Conservation (phyloP, 2,888 invertebrate genomes). For the Habrosyne pyritoides region DNA sequence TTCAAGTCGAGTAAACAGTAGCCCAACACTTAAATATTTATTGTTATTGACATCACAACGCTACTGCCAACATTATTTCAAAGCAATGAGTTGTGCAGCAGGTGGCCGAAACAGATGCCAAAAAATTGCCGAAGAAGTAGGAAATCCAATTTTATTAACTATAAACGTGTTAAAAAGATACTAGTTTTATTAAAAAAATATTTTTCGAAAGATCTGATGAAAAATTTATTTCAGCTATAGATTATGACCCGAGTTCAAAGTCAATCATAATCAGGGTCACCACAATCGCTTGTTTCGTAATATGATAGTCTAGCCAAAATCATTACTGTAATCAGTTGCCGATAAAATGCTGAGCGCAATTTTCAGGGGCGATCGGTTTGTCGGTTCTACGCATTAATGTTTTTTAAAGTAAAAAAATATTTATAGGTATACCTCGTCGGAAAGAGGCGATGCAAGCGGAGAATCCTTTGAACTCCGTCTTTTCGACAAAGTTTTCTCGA, state of each 20-base stretch:
- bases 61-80: slow-evolving; percentile 11
- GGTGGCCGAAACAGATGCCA: slow-evolving; percentile 19
- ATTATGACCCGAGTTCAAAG: not conserved
- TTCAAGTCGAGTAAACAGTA: not conserved
- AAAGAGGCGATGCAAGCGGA: slow-evolving; percentile 42
- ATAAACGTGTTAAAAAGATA: too few species aligned
- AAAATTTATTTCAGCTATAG: not conserved
- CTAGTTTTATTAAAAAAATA: not conserved
- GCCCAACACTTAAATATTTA: not conserved
- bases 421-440: slow-evolving; percentile 45
- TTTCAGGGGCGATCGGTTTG: slow-evolving; percentile 59
- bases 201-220: too few species aligned
- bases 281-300: slow-evolving; percentile 32
- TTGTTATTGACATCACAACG: not conserved
- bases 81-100: slow-evolving; percentile 21
- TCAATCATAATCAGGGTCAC: slow-evolving; percentile 22
- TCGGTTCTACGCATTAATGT: slow-evolving; percentile 48
- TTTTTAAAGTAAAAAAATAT: slow-evolving; percentile 11
- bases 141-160: not conserved
- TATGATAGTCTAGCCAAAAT: slow-evolving; percentile 36
- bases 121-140: not conserved
- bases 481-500: slow-evolving; percentile 55
- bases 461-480: slow-evolving; percentile 53
- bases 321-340: slow-evolving; percentile 59
- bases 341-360: slow-evolving; percentile 63